Evolutionary conservation across 2,113 vertebrate species (phyloP).

Genomic region (Anarhynchus alexandrinus): DNA sequence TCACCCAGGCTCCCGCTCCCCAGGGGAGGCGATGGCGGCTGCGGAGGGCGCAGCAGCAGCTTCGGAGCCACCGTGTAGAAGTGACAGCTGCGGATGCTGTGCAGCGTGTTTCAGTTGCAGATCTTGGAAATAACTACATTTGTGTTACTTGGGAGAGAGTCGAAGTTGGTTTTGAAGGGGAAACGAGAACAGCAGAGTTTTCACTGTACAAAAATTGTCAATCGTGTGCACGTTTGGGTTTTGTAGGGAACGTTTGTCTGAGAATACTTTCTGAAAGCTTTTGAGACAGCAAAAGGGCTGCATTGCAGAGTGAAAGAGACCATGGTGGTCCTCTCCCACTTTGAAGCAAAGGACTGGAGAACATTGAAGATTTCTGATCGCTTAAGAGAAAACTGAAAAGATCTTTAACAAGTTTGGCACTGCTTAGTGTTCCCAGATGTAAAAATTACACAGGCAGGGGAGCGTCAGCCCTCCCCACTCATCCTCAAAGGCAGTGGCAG

Average conservation of each 20-base stretch:
- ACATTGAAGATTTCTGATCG: fast-evolving
- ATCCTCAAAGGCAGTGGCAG: background rate
- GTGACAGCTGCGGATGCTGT: fast-evolving
- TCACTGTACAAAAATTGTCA: too few species aligned
- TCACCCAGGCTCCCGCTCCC: background rate
- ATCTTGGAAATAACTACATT: fast-evolving
- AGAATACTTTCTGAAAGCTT: too few species aligned
- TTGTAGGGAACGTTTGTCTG: fast-evolving
- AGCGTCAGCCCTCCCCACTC: background rate
- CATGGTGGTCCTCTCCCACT: fast-evolving
- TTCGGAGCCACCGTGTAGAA: too few species aligned
- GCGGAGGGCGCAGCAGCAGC: too few species aligned
- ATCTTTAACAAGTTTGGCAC: too few species aligned
- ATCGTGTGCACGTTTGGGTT: fast-evolving
- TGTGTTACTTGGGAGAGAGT: fast-evolving
- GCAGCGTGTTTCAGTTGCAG: fast-evolving
- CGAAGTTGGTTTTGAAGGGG: too few species aligned
- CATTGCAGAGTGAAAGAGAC: fast-evolving
- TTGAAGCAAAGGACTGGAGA: background rate
- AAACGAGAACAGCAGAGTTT: background rate
- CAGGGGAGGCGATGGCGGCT: too few species aligned
- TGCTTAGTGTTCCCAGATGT: background rate
- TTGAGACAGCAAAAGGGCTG: background rate
- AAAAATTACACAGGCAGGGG: background rate
- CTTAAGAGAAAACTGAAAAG: background rate